Base-by-base conservation (phyloP, 2,797 vertebrate genomes). In the Hippocampus kuda region DNA sequence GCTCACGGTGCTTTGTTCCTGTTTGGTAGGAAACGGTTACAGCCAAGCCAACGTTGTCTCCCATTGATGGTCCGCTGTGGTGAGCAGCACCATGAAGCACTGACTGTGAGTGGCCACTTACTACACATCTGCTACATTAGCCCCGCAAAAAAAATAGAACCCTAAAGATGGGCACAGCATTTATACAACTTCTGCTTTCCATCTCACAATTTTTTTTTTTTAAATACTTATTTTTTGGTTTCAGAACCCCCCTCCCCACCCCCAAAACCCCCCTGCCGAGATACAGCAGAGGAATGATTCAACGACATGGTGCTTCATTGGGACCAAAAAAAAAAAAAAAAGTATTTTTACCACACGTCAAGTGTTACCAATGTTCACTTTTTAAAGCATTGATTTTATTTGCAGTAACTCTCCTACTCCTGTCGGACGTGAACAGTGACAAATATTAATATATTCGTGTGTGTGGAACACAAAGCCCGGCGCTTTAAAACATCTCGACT, bases 401-500 rank as follows among this genome's bases (percentile, higher is more conserved):
- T 87, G 86, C 86, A 83, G 83, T 87, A 86, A 88, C 90, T 89
- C 88, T 92, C 87, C 91, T 63, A 88, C 88, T 86, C 83, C 88
- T 84, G 85, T 60, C 44, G n/a, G 16, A 68, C 38, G 41, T 16
- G 54, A 59, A 61, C 44, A 18, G 30, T 34, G 51, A 67, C 20
- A 67, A 44, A 67, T 54, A 67, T 56, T 56, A 67, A 68, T 68
- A 60, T 91, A 89, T 90, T 91, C 88, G 85, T 84, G 89, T 88
- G 86, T 90, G 90, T 81, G 27, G 8, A 34, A 88, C 87, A 84
- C 70, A 90, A 83, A 92, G 93, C 93, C 93, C 93, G 93, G 94
- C 92, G 94, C 93, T 93, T 91, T 22, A 63, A 89, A 84, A 92
- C 92, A 94, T 94, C 92, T 94, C 92, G 92, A 88, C 93, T 95